Evolutionary conservation across 2,888 invertebrate species (phyloP).

Genomic region (Horisme vitalbata): DNA sequence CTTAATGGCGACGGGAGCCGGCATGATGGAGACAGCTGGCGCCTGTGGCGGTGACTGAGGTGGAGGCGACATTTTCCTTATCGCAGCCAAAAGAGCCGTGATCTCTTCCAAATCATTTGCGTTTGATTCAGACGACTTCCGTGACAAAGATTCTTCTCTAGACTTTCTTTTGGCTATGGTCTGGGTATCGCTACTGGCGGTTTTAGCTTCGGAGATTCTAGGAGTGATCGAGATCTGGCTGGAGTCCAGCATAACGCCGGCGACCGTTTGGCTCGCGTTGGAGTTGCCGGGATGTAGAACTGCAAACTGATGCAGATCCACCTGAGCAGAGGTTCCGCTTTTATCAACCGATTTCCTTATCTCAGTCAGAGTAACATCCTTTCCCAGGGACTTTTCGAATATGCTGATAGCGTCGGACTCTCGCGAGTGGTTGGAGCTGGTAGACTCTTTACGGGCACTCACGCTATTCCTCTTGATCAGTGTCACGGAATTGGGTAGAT

Average conservation of each 20-base stretch:
- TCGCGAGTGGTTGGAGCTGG: slow-evolving; percentile 73
- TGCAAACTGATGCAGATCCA: slow-evolving; percentile 70
- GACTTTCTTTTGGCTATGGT: slow-evolving; percentile 60
- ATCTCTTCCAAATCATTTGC: slow-evolving; percentile 59
- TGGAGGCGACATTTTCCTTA: slow-evolving; percentile 64
- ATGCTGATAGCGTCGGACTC: slow-evolving; percentile 77
- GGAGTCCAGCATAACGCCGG: slow-evolving; percentile 60
- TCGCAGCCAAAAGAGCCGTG: slow-evolving; percentile 45
- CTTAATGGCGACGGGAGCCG: slow-evolving; percentile 54
- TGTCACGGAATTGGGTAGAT: slow-evolving; percentile 74
- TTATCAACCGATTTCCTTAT: slow-evolving; percentile 76
- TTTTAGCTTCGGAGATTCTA: slow-evolving; percentile 54
- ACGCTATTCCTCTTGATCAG: slow-evolving; percentile 76
- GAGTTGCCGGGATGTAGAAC: slow-evolving; percentile 62
- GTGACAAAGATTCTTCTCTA: slow-evolving; percentile 58
- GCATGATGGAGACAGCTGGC: slow-evolving; percentile 52
- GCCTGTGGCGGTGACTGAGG: slow-evolving; percentile 53
- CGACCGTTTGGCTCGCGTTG: slow-evolving; percentile 50
- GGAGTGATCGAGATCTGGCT: slow-evolving; percentile 73
- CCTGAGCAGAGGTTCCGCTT: slow-evolving; percentile 47
- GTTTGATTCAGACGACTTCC: slow-evolving; percentile 65
- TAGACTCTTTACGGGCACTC: slow-evolving; percentile 74
- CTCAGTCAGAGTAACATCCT: slow-evolving; percentile 77
- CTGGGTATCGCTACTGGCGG: slow-evolving; percentile 50
- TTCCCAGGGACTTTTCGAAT: slow-evolving; percentile 76